These are phyloP conservation scores for Ginglymostoma cirratum DNA, from an alignment of 2,113 vertebrate genomes.

Conservation along the genomic window DNA sequence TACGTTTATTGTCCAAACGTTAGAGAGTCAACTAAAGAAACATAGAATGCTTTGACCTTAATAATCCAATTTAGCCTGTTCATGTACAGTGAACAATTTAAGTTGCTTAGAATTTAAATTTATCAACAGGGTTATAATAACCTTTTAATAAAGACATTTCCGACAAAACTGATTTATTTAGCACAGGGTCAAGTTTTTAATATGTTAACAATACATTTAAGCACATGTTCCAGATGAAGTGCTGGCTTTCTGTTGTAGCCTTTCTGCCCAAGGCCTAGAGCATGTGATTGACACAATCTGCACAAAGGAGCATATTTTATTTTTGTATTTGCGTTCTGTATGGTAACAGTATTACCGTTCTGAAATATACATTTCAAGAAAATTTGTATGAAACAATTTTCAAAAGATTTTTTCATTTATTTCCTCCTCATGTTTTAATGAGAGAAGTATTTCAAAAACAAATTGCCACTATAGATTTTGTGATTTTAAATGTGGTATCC, in stretches of 20 bases:
- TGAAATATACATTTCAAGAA: not conserved
- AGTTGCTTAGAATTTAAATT: not conserved
- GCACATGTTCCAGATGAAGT: not conserved
- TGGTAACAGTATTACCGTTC: not conserved
- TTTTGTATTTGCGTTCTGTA: constrained; percentile 3
- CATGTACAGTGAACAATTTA: not conserved
- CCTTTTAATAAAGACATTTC: not conserved
- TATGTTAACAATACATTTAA: not conserved
- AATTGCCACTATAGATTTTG: not conserved
- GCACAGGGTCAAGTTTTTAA: not conserved
- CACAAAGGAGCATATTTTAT: not conserved
- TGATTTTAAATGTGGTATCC: not conserved
- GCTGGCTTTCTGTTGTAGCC: not conserved
- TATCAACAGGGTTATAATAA: not conserved
- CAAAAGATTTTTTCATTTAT: not conserved
- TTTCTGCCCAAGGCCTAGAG: not conserved
- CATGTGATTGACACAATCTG: constrained; percentile 13
- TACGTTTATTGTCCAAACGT: not conserved
- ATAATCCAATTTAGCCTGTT: not conserved
- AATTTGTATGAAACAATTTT: not conserved
- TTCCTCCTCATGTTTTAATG: too few species aligned
- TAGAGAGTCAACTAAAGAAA: not conserved
- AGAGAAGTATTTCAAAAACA: not conserved
- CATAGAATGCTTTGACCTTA: not conserved
- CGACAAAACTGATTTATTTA: not conserved